phyloP scores from a whole-genome alignment of 2,797 vertebrate genomes.

The Pangasius djambal region DNA sequence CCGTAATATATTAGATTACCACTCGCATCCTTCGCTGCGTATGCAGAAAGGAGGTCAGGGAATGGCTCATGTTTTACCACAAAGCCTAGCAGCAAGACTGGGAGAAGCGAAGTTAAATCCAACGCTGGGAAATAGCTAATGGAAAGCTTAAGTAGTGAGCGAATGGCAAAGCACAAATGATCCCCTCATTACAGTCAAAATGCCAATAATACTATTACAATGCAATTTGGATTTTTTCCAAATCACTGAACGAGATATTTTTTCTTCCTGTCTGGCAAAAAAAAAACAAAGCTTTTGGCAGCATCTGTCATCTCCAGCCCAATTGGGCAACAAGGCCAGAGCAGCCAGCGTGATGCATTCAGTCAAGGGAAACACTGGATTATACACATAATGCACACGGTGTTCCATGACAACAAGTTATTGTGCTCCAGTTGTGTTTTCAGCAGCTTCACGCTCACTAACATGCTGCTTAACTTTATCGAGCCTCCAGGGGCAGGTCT shows the following conservation, averaged over 20 bases:
- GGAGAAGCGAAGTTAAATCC: conserved; percentile 26
- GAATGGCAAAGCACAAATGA: conserved; percentile 32
- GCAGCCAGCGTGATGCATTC: conserved; percentile 14
- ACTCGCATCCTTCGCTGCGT: conserved; percentile 58
- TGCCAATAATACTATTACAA: conserved; percentile 62
- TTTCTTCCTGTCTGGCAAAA: not conserved
- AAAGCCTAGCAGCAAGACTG: conserved; percentile 47
- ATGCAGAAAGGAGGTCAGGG: conserved; percentile 62
- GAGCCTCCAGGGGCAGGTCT: conserved; percentile 42
- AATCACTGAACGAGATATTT: conserved; percentile 13
- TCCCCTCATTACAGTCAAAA: conserved; percentile 55
- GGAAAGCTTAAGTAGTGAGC: conserved; percentile 60
- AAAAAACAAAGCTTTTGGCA: conserved; percentile 1
- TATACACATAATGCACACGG: conserved; percentile 43
- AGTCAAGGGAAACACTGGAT: conserved; percentile 34
- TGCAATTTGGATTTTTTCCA: conserved; percentile 19
- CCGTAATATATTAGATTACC: conserved; percentile 72
- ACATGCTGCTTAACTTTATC: conserved; percentile 40
- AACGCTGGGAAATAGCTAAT: conserved; percentile 73
- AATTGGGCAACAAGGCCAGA: conserved; percentile 30
- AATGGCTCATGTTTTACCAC: conserved; percentile 63
- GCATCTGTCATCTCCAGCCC: conserved; percentile 24
- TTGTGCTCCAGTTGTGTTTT: conserved; percentile 41
- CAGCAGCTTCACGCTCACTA: conserved; percentile 31
- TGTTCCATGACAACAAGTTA: conserved; percentile 34